Base-by-base conservation (phyloP, 2,113 vertebrate species). In the Coreoperca whiteheadi region DNA sequence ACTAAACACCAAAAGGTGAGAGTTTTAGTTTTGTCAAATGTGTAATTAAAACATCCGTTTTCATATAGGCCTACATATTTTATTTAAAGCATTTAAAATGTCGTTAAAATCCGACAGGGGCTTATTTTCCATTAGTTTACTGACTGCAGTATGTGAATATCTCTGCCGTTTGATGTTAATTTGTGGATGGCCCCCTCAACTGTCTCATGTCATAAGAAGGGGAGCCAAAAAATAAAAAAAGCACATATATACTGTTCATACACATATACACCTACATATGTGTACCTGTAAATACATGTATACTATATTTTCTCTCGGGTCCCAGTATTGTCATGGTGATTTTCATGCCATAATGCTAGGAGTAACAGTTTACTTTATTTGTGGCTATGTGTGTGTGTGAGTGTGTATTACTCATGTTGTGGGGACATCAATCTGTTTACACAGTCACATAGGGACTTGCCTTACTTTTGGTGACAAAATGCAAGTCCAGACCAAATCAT, bases 321-420 rank as follows among this genome's bases (percentile, higher is more conserved):
- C 2, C 25, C n/a, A 51, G 10, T 63, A 23, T 37, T 70, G 20
- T 20, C 34, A 72, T 39, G 18, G 41, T 61, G 37, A 56, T 28
- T 83, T 68, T 70, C 41, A 74, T 63, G 14, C 23, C 0, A 2
- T 71, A 81, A 89, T 67, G 37, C 4, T 23, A 70, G 7, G 15
- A 15, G 66, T 61, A 86, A 69, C 61, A 15, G 37, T 84, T 81
- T 63, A 30, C n/a, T 74, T 61, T 37, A 32, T 50, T 69, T 59
- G 41, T 54, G 11, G 57, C 16, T 6, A 3, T 14, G 28, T 25
- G 37, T 48, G 25, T 67, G 25, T 28, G 15, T 67, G 43, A n/a
- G n/a, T n/a, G n/a, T n/a, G n/a, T n/a, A n/a, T n/a, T n/a, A n/a
- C n/a, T n/a, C n/a, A n/a, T n/a, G n/a, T n/a, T n/a, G n/a, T n/a